Conservation (phyloP, 2,797 vertebrate species). For the Mormyrus hasselquistii region DNA sequence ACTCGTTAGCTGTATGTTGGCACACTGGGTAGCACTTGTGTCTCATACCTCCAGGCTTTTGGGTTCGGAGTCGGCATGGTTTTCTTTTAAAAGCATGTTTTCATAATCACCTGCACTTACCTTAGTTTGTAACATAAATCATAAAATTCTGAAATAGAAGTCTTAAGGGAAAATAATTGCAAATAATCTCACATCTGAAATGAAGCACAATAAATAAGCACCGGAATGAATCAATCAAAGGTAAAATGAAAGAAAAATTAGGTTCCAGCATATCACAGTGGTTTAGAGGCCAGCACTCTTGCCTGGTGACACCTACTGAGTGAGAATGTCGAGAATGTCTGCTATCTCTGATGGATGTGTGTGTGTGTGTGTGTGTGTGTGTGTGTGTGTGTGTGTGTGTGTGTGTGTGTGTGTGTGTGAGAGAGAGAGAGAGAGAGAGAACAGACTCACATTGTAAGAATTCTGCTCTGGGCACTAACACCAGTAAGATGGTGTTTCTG, state of each 20-base stretch:
- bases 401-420: too few relatives aligned
- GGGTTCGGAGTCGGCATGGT: not conserved
- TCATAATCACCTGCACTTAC: not conserved
- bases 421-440: too few relatives aligned
- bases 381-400: too few relatives aligned
- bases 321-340: not conserved
- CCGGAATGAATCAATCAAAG: not conserved
- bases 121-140: not conserved
- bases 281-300: not conserved
- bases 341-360: not conserved
- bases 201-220: not conserved
- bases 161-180: not conserved
- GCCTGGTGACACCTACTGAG: too few relatives aligned
- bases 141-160: not conserved
- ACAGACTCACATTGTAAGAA: too few relatives aligned
- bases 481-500: too few relatives aligned
- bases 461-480: too few relatives aligned
- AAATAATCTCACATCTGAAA: not conserved
- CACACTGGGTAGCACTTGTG: not conserved
- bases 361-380: not conserved
- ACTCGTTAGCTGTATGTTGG: not conserved
- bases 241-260: not conserved
- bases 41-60: not conserved
- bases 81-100: not conserved
- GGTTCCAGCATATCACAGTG: not conserved